Evolutionary conservation across 2,888 invertebrate genomes (phyloP).

Genomic region (Marronus borbonicus): DNA sequence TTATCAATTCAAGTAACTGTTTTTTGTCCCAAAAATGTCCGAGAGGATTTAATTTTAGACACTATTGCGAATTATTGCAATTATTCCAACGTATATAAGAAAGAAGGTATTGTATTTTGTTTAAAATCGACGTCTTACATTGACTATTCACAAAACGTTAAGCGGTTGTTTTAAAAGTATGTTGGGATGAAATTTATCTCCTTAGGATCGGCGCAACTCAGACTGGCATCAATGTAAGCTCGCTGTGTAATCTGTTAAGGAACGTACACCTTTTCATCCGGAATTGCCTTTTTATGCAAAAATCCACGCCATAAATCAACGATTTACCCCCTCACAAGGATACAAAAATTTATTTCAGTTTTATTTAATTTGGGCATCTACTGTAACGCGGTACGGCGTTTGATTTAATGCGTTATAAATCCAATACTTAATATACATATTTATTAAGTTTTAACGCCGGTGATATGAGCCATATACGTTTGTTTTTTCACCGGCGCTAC

Average conservation of each 20-base stretch:
- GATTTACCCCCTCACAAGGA: constrained; percentile 39
- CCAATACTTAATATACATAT: constrained; percentile 44
- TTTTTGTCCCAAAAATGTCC: too few species aligned
- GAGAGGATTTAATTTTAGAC: too few species aligned
- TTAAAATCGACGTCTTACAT: too few species aligned
- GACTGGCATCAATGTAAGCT: constrained; percentile 38
- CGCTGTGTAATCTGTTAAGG: constrained; percentile 46
- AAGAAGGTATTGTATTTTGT: too few species aligned
- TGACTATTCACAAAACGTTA: not conserved
- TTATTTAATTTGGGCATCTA: constrained; percentile 46
- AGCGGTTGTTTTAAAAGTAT: not conserved
- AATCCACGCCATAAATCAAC: constrained; percentile 45
- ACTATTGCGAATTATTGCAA: too few species aligned
- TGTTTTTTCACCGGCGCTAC: constrained; percentile 12
- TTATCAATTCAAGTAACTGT: too few species aligned
- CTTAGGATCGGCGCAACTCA: constrained; percentile 21
- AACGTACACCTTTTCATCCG: constrained; percentile 37
- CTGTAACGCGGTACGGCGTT: constrained; percentile 10
- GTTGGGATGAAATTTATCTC: constrained; percentile 17
- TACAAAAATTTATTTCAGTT: constrained; percentile 46
- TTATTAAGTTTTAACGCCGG: constrained; percentile 37
- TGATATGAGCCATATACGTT: constrained; percentile 17
- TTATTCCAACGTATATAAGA: too few species aligned
- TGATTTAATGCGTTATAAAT: constrained; percentile 47
- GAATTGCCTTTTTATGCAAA: constrained; percentile 52